phyloP scores from a whole-genome alignment of 2,888 invertebrate genomes.

The Salpingus planirostris region DNA sequence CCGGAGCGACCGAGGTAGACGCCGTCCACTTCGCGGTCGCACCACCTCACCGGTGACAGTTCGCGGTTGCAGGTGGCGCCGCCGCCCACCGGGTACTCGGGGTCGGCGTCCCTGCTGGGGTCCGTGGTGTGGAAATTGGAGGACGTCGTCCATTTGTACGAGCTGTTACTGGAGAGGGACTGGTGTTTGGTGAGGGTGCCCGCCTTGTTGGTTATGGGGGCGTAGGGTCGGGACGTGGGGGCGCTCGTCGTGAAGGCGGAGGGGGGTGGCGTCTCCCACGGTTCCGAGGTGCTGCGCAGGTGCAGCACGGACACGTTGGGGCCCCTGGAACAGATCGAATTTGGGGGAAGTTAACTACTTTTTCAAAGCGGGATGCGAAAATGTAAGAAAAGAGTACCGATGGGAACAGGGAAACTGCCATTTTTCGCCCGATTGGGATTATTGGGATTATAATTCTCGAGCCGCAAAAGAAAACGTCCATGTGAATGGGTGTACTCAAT shows the following conservation, averaged over 20 bases:
- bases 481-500: too few species aligned
- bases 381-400: too few species aligned
- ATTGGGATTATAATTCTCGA: too few species aligned
- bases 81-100: constrained; percentile 39
- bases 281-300: constrained; percentile 46
- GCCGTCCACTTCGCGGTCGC: constrained; percentile 50
- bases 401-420: too few species aligned
- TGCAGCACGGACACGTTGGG: constrained; percentile 50
- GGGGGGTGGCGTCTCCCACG: constrained; percentile 44
- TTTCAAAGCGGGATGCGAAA: too few species aligned
- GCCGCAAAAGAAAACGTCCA: too few species aligned
- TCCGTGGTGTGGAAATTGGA: constrained; percentile 36
- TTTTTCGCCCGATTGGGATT: too few species aligned
- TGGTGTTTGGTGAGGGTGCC: constrained; percentile 34
- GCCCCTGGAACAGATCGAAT: constrained; percentile 43
- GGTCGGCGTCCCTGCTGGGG: constrained; percentile 41
- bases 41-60: constrained; percentile 51
- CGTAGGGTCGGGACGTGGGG: constrained; percentile 27
- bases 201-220: constrained; percentile 23
- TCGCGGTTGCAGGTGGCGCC: constrained; percentile 44
- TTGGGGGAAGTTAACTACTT: too few species aligned
- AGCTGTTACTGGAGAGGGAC: constrained; percentile 27
- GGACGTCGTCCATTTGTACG: constrained; percentile 25
- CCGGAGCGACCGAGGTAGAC: constrained; percentile 50
- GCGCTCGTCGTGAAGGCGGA: constrained; percentile 34